Evolutionary conservation across 1,140 invertebrate species (phyloP).

Genomic region (Myzus persicae): DNA sequence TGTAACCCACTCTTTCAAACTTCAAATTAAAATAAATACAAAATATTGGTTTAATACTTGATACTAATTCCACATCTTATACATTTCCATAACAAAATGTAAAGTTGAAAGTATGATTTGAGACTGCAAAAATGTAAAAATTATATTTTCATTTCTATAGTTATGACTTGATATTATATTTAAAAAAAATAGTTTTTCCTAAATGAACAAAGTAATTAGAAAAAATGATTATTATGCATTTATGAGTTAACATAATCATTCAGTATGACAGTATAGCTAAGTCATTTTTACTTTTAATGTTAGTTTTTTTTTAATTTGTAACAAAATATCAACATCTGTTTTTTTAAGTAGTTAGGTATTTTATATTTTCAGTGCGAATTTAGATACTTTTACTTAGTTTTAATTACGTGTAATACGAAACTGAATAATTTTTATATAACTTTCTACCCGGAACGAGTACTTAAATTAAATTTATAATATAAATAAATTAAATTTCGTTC

Average conservation of each 20-base stretch:
- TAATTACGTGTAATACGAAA: not conserved
- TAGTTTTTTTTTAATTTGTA: not conserved
- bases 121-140: not conserved
- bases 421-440: not conserved
- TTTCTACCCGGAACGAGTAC: not conserved
- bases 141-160: not conserved
- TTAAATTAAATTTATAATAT: not conserved
- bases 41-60: not conserved
- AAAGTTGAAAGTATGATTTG: not conserved
- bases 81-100: not conserved
- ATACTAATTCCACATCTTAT: not conserved
- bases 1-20: not conserved
- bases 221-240: not conserved
- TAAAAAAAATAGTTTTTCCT: not conserved
- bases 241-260: not conserved
- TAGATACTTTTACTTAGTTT: not conserved
- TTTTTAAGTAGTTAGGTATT: not conserved
- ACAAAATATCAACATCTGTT: not conserved
- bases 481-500: not conserved
- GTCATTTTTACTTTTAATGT: not conserved
- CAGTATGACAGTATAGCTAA: not conserved
- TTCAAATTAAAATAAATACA: not conserved
- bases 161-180: not conserved
- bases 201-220: not conserved
- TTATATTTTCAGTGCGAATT: not conserved